phyloP scores from a whole-genome alignment of 2,113 vertebrate species.

The Sylvicapra grimmia region DNA sequence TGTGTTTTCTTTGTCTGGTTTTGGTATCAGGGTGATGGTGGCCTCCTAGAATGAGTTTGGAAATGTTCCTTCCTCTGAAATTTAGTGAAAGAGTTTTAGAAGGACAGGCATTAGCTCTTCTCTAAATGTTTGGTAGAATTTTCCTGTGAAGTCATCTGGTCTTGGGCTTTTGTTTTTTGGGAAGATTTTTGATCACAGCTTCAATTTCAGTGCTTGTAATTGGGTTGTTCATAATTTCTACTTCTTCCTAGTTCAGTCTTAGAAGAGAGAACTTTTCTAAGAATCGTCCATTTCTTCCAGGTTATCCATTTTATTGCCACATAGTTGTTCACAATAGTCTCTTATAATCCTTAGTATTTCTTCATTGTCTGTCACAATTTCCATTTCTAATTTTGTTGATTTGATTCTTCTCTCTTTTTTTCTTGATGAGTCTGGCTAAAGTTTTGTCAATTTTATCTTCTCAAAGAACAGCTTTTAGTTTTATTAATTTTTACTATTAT shows the following conservation, averaged over 20 bases:
- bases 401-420: background rate
- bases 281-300: background rate
- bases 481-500: background rate
- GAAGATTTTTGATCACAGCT: background rate
- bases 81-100: background rate
- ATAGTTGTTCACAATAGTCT: background rate
- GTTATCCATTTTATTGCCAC: background rate
- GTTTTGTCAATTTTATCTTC: background rate
- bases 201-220: background rate
- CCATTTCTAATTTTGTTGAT: background rate
- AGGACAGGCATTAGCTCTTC: background rate
- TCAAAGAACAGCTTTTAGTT: background rate
- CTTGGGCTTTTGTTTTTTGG: background rate
- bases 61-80: background rate
- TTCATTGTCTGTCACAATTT: background rate
- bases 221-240: background rate
- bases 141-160: background rate
- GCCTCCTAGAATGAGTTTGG: background rate
- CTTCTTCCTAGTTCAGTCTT: background rate
- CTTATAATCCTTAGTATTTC: background rate
- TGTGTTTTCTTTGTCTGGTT: background rate
- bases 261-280: background rate
- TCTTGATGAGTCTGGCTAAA: background rate
- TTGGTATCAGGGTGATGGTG: background rate
- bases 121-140: background rate